Percentiles rank a stretch among this genome's conserved stretches.
Evolutionary conservation across 2,888 invertebrate genomes (phyloP).

Genomic region (Macrosiphum euphorbiae): DNA sequence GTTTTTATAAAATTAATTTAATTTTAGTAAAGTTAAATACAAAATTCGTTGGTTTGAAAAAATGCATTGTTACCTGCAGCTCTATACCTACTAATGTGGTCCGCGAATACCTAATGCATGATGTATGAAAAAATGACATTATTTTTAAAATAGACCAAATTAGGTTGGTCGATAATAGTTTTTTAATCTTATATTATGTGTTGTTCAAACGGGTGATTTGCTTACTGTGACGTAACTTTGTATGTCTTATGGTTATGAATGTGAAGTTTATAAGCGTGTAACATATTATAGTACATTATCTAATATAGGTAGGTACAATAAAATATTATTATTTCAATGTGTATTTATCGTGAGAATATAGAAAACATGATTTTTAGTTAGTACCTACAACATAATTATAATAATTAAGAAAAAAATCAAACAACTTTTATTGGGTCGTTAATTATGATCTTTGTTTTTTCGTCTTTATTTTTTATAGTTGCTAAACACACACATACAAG

Average conservation of each 20-base stretch:
- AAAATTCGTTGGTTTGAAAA: neutral
- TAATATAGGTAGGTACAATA: neutral
- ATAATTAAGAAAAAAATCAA: neutral
- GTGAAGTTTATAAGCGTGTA: neutral
- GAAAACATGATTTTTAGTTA: neutral
- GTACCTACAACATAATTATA: neutral
- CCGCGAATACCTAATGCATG: neutral
- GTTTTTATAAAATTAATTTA: neutral
- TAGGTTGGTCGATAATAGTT: neutral
- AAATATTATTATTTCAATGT: neutral
- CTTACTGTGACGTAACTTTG: neutral
- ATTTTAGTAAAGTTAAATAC: neutral
- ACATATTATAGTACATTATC: neutral
- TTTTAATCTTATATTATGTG: neutral
- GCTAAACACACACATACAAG: neutral
- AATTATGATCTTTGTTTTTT: neutral
- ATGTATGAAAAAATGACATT: neutral
- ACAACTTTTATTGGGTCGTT: conserved; percentile 6
- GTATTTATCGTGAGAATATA: neutral
- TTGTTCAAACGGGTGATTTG: neutral
- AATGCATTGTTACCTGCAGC: neutral
- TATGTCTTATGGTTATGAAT: neutral
- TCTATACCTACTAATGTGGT: neutral
- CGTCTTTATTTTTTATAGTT: neutral
- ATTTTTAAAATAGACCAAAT: neutral